Conservation (phyloP, 1,140 invertebrate species). For the Pomacea maculata region DNA sequence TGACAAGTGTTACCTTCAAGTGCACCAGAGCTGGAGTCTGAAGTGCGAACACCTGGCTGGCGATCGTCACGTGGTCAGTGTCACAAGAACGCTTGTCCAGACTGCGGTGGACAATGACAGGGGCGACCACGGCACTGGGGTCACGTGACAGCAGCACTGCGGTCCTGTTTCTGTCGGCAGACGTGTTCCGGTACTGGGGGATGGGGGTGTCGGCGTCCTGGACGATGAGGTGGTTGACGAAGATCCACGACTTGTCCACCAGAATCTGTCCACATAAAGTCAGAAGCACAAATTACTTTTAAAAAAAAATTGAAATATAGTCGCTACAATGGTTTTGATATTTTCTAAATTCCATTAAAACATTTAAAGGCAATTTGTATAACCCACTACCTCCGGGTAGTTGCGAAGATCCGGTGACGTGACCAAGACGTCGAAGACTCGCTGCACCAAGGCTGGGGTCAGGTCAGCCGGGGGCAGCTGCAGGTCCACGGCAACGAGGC, state of each 20-base stretch:
- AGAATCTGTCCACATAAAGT: neutral
- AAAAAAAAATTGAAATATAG: no score
- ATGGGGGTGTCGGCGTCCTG: constrained; percentile 21
- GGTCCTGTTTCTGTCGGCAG: constrained; percentile 19
- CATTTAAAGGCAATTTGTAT: no score
- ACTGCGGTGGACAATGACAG: constrained; percentile 15
- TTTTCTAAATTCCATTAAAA: no score
- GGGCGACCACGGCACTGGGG: constrained; percentile 7
- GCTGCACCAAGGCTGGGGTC: constrained; percentile 1
- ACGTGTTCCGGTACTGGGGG: constrained; percentile 22
- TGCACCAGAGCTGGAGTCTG: constrained; percentile 15
- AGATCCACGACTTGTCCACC: constrained; percentile 8
- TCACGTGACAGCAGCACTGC: constrained; percentile 20
- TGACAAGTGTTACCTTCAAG: neutral
- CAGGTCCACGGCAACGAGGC: constrained; percentile 16
- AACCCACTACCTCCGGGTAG: constrained; percentile 18
- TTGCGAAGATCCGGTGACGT: neutral
- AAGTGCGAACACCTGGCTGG: constrained; percentile 18
- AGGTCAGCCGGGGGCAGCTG: constrained; percentile 1
- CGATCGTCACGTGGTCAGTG: constrained; percentile 1
- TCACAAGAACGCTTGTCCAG: neutral
- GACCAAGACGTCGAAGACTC: neutral
- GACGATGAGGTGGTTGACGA: constrained; percentile 12
- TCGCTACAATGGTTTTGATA: no score
- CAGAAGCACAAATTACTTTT: no score